Conservation (phyloP, 2,888 invertebrate species). For the Dryobota labecula region DNA sequence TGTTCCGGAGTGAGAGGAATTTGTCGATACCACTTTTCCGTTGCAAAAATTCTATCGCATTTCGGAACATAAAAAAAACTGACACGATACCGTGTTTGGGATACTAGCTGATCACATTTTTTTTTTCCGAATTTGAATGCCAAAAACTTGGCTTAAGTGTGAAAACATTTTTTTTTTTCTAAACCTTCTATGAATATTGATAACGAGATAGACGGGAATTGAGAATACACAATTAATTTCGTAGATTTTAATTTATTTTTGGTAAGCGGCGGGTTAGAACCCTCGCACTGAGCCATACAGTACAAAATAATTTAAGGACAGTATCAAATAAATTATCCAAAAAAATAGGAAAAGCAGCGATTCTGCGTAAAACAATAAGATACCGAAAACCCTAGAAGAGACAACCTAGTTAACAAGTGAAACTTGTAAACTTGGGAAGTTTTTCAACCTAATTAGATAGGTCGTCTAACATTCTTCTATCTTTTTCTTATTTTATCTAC, state of each 20-base stretch:
- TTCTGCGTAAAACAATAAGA: neutral
- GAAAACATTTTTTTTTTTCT: neutral
- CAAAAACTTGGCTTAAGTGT: neutral
- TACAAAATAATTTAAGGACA: neutral
- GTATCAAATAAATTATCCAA: too few relatives aligned
- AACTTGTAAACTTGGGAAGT: constrained; percentile 17
- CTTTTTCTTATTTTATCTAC: too few relatives aligned
- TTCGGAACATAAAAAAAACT: constrained; percentile 68
- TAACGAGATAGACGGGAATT: neutral
- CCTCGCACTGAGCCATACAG: neutral
- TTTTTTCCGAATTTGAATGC: neutral
- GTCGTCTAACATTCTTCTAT: neutral
- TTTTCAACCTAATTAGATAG: constrained; percentile 1
- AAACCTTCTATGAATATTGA: neutral
- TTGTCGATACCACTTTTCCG: constrained; percentile 33
- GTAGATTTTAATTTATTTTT: neutral
- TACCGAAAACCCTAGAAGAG: neutral
- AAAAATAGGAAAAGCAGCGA: neutral
- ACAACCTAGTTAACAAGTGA: neutral
- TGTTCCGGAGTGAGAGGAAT: constrained; percentile 76
- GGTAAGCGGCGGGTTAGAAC: neutral
- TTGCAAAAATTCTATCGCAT: constrained; percentile 70
- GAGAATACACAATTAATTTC: neutral
- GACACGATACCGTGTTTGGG: constrained; percentile 43
- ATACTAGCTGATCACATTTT: neutral